Conservation (phyloP, 2,888 invertebrate genomes). For the Archaeoteleia sp. region DNA sequence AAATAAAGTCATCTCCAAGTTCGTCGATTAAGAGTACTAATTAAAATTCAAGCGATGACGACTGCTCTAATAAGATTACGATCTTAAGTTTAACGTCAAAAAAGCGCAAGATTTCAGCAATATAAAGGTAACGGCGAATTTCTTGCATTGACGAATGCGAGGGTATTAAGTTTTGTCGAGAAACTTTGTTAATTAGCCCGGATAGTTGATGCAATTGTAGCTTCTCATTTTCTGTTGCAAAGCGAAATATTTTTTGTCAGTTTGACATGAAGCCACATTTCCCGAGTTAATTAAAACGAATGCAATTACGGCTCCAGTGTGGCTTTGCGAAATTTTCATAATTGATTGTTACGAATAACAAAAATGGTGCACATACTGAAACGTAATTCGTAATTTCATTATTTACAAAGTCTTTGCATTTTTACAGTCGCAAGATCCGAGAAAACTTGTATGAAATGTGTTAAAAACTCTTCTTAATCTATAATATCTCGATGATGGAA, state of each 20-base stretch:
- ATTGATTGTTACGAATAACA: conserved; percentile 44
- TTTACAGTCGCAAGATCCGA: neutral
- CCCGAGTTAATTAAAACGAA: conserved; percentile 45
- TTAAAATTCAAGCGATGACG: conserved; percentile 36
- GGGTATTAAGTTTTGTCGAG: conserved; percentile 11
- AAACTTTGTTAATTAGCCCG: conserved; percentile 45
- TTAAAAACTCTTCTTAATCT: no score
- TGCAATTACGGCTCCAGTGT: conserved; percentile 39
- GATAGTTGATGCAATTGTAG: conserved; percentile 44
- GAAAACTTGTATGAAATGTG: no score
- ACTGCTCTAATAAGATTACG: conserved; percentile 22
- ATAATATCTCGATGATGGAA: no score
- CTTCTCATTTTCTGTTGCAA: conserved; percentile 44
- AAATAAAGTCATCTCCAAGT: conserved; percentile 33
- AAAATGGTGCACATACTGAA: conserved; percentile 26
- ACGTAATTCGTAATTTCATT: conserved; percentile 46
- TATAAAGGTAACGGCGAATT: conserved; percentile 17
- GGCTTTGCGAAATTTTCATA: conserved; percentile 45
- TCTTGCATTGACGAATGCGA: conserved; percentile 13
- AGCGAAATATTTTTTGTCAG: conserved; percentile 29
- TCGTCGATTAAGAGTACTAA: conserved; percentile 22
- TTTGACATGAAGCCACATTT: conserved; percentile 10
- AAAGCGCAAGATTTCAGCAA: conserved; percentile 17
- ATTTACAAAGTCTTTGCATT: conserved; percentile 22
- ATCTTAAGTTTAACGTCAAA: conserved; percentile 25